Evolutionary conservation across 1,140 invertebrate species (phyloP).

Genomic region (Chrysopa pallens): DNA sequence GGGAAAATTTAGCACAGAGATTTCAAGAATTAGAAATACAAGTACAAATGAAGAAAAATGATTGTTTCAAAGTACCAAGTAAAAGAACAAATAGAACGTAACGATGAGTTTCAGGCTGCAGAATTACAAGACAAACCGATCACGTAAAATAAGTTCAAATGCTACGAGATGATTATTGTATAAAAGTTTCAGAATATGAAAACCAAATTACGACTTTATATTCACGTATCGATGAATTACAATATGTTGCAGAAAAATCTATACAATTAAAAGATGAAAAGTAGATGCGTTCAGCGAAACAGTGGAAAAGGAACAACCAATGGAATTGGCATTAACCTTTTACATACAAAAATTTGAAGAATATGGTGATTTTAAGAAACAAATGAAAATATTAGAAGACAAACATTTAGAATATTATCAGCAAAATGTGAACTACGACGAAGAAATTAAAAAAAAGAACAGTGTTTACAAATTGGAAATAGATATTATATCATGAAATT

Average conservation of each 20-base stretch:
- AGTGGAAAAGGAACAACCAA: slow-evolving; percentile 69
- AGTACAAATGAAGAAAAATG: slow-evolving; percentile 73
- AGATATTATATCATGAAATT: slow-evolving; percentile 67
- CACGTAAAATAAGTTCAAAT: slow-evolving; percentile 69
- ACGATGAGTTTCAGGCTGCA: slow-evolving; percentile 39
- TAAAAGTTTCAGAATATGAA: slow-evolving; percentile 60
- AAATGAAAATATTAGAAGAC: slow-evolving; percentile 71
- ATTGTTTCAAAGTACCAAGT: slow-evolving; percentile 51
- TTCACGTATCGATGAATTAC: slow-evolving; percentile 59
- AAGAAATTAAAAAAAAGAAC: slow-evolving; percentile 52
- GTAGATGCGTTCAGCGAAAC: slow-evolving; percentile 80
- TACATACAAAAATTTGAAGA: slow-evolving; percentile 95
- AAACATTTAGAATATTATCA: slow-evolving; percentile 84
- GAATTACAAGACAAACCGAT: slow-evolving; percentile 56
- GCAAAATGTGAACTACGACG: slow-evolving; percentile 73
- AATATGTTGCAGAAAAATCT: slow-evolving; percentile 55
- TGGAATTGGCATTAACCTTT: slow-evolving; percentile 69
- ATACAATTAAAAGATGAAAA: slow-evolving; percentile 75
- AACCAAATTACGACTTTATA: slow-evolving; percentile 62
- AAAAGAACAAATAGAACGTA: slow-evolving; percentile 49
- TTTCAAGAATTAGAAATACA: slow-evolving; percentile 78
- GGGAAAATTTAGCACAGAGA: slow-evolving; percentile 63
- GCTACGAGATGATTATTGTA: slow-evolving; percentile 68
- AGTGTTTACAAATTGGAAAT: slow-evolving; percentile 53
- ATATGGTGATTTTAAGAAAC: slow-evolving; percentile 69